Conservation (phyloP, 2,888 invertebrate species). For the Drymonia ruficornis region DNA sequence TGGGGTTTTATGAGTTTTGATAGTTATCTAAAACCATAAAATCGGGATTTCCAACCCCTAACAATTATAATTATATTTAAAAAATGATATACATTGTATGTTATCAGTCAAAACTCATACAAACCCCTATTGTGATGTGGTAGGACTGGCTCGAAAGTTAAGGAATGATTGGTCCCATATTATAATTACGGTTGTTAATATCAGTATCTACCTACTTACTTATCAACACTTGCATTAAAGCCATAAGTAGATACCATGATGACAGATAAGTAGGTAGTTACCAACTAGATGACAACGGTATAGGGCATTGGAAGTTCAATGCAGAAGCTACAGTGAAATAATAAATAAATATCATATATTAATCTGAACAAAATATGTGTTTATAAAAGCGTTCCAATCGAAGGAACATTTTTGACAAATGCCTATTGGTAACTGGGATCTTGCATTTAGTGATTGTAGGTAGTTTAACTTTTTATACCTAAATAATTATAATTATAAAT, state of each 20-base stretch:
- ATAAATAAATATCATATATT: not conserved
- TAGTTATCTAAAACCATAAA: too few relatives aligned
- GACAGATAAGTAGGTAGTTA: too few relatives aligned
- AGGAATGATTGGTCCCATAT: not conserved
- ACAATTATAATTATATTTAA: too few relatives aligned
- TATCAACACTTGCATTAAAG: too few relatives aligned
- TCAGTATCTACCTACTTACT: not conserved
- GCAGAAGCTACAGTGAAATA: too few relatives aligned
- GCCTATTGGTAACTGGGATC: conserved; percentile 36
- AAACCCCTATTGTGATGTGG: not conserved
- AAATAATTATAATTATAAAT: conserved; percentile 11
- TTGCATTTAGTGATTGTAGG: conserved; percentile 47
- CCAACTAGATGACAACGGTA: too few relatives aligned
- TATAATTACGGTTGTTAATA: not conserved
- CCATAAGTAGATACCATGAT: too few relatives aligned
- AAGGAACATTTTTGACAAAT: conserved; percentile 10
- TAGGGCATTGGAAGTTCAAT: too few relatives aligned
- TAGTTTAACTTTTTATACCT: conserved; percentile 34
- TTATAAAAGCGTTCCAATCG: conserved; percentile 14
- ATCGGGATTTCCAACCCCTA: too few relatives aligned
- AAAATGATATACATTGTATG: too few relatives aligned
- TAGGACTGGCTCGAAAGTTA: not conserved
- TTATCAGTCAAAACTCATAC: not conserved
- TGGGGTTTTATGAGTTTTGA: too few relatives aligned
- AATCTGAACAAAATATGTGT: conserved; percentile 23